Evolutionary conservation across 2,113 vertebrate genomes (phyloP).

Genomic region (Ictidomys tridecemlineatus): DNA sequence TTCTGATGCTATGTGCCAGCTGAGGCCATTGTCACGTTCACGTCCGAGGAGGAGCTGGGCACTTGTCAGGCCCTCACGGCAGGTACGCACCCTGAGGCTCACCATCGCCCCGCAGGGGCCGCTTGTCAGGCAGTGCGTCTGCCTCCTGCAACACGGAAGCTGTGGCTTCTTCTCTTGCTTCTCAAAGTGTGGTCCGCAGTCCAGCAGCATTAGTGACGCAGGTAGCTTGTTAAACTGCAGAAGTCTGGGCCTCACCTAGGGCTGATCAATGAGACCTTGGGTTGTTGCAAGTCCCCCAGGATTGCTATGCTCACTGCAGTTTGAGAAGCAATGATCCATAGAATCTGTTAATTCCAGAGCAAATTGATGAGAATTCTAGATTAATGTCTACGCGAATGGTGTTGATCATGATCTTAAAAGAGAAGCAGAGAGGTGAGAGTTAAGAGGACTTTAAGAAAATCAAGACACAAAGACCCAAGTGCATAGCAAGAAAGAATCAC

Average conservation of each 20-base stretch:
- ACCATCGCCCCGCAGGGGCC: too few species aligned
- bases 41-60: not conserved
- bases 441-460: not conserved
- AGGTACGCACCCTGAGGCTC: too few species aligned
- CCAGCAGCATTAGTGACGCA: not conserved
- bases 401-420: not conserved
- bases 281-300: not conserved
- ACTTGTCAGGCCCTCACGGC: not conserved
- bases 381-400: not conserved
- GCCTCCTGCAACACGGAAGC: accelerated
- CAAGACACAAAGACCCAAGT: accelerated
- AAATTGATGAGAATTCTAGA: accelerated
- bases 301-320: not conserved
- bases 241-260: too few species aligned
- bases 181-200: not conserved
- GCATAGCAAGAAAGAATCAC: not conserved
- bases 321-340: not conserved
- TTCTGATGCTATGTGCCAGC: accelerated
- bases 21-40: accelerated
- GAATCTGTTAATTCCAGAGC: not conserved
- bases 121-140: accelerated
- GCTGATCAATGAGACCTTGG: not conserved
- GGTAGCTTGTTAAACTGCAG: not conserved
- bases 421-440: not conserved
- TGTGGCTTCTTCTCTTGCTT: not conserved